Evolutionary conservation across 2,797 vertebrate species (phyloP), one percentile per base, ranked within the genome.

Genomic region (Clamator glandarius): DNA sequence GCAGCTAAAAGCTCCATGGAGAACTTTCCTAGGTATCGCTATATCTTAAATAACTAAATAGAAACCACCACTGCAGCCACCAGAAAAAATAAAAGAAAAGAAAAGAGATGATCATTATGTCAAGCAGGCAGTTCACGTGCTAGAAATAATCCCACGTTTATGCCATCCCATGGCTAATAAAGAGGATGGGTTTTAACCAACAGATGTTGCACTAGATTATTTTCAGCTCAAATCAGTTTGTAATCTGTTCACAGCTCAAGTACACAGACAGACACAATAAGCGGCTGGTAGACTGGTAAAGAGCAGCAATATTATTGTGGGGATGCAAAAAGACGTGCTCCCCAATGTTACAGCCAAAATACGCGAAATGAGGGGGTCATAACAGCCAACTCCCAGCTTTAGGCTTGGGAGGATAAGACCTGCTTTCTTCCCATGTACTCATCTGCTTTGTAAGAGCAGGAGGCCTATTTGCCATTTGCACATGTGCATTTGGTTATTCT

Each of bases 201-300:
- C 11, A 10, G 35, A 3, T 10, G 11, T 36, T n/a, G 19, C 33
- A 41, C 8, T 35, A 35, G 29, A 15, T 55, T 48, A 33, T 19
- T 77, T 77, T 61, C 16, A 80, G 29, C 11, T 36, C 48, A 8
- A 19, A 69, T 26, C 8, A 6, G 28, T 66, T 39, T 88, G 39
- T 44, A 54, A 59, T 31, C 19, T 20, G 42, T 12, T 77, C 19
- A 8, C 19, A 28, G 68, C 21, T 59, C 35, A 67, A 51, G 16
- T 20, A 20, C 0, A 2, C 15, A 52, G 44, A 8, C 23, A 29
- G 52, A 14, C 0, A 1, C 2, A 23, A 5, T 1, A 29, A 21
- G 35, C 0, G 25, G 13, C 28, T 44, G 44, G 20, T 8, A 13
- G 0, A 8, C 18, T 1, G 21, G 11, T 21, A 15, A 58, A 48